Evolutionary conservation across 2,797 vertebrate species (phyloP), one percentile per base, ranked within the genome.

Genomic region (Neosilurus hyrtlii): DNA sequence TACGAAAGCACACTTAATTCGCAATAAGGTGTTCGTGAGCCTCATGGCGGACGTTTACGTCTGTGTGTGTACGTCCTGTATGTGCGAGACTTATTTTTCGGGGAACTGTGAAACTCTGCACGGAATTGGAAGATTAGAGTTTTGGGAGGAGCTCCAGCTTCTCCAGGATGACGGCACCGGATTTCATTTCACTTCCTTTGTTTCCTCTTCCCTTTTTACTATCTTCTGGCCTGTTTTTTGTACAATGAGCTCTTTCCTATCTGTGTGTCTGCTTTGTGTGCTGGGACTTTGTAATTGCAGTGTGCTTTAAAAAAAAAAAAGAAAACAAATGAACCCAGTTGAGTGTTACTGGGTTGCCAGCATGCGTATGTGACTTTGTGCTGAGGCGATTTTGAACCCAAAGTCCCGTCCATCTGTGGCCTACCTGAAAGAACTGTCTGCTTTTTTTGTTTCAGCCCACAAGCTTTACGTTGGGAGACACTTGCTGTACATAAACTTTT

Each of bases 1-100:
- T 72, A 89, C 88, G 87, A 94, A 95, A 95, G 94, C 94, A 95
- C 94, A 95, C 94, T 95, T 95, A 94, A 93, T 94, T 94, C 89
- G 94, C 94, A 95, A 95, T 95, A 95, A 95, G 87, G 91, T 94
- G 92, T 94, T 92, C 90, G 91, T 94, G 91, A 93, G 87, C 91
- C 89, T 88, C 88, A 90, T 67, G 87, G 83, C 72, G 68, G 82
- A 63, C 37, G 59, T 89, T 86, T 90, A 82, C 87, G 89, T 86
- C 87, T 89, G 84, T 89, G 72, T 89, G 67, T 84, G 89, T 89
- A 11, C 22, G 59, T 63, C 6, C 30, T 24, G 37, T 63, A 20
- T 43, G 89, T 81, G 82, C 57, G 87, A 71, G 84, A 84, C 85
- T 85, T 68, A 30, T 43, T 83, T 79, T 82, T 82, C 65, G 81